These are phyloP conservation scores for Aphidoletes aphidimyza DNA, from an alignment of 2,888 invertebrate genomes.

Conservation along the genomic window DNA sequence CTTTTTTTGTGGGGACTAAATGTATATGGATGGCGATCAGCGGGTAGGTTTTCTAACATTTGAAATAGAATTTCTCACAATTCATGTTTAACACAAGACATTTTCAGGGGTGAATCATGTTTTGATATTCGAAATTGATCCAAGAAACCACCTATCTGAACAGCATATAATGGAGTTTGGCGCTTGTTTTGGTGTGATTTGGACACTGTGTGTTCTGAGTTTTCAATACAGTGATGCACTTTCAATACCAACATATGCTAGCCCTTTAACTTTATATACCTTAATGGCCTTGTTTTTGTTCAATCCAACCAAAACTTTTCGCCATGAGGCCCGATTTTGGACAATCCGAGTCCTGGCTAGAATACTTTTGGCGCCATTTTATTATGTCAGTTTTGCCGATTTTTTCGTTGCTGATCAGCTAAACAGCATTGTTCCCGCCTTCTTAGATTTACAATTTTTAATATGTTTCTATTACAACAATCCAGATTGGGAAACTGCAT, in stretches of 20 bases:
- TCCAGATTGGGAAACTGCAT: constrained; percentile 68
- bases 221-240: constrained; percentile 75
- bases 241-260: constrained; percentile 79
- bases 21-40: constrained; percentile 83
- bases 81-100: too few relatives aligned
- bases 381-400: constrained; percentile 83
- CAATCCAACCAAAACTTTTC: constrained; percentile 80
- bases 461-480: constrained; percentile 79
- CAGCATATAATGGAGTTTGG: constrained; percentile 83
- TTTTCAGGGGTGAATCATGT: constrained; percentile 80
- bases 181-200: constrained; percentile 79
- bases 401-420: constrained; percentile 89
- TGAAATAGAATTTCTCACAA: too few relatives aligned
- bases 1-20: constrained; percentile 83
- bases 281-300: constrained; percentile 77
- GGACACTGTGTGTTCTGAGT: constrained; percentile 75
- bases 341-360: constrained; percentile 70
- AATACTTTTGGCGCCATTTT: constrained; percentile 78
- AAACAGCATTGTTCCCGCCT: constrained; percentile 79
- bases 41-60: constrained; percentile 70
- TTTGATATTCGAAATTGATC: constrained; percentile 84
- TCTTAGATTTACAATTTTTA: constrained; percentile 83
- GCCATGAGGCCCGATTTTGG: constrained; percentile 83
- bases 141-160: constrained; percentile 79
- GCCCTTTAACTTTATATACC: constrained; percentile 76